Conservation (phyloP, 2,888 invertebrate genomes). For the Oscheius onirici region DNA sequence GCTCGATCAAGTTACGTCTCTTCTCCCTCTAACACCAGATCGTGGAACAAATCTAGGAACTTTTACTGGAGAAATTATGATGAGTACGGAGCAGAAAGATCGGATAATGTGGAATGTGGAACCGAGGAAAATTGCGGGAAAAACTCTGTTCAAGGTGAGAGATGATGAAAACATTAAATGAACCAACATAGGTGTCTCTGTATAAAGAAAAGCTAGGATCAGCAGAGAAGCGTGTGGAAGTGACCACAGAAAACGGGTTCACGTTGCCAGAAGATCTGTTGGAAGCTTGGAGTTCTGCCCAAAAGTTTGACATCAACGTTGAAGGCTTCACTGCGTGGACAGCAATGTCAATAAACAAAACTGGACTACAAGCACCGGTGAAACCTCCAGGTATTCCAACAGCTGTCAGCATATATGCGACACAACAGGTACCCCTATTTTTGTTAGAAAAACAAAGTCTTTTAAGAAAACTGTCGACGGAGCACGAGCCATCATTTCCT, state of each 20-base stretch:
- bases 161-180: too few relatives aligned
- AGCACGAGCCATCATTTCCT: slow-evolving; percentile 67
- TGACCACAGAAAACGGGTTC: slow-evolving; percentile 51
- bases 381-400: slow-evolving; percentile 67
- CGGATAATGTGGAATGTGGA: slow-evolving; percentile 57
- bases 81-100: slow-evolving; percentile 47
- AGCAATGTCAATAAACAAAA: slow-evolving; percentile 53
- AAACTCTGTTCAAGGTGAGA: slow-evolving; percentile 54
- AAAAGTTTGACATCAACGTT: slow-evolving; percentile 65
- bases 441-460: background rate
- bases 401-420: slow-evolving; percentile 63
- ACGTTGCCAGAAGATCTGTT: slow-evolving; percentile 57
- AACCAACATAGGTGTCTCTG: slow-evolving; percentile 33
- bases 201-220: slow-evolving; percentile 48
- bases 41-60: slow-evolving; percentile 23
- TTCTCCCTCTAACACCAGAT: slow-evolving; percentile 23
- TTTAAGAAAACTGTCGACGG: slow-evolving; percentile 69
- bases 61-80: slow-evolving; percentile 42
- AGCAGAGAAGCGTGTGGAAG: slow-evolving; percentile 37
- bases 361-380: slow-evolving; percentile 65
- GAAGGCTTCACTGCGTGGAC: slow-evolving; percentile 65
- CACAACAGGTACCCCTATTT: slow-evolving; percentile 54
- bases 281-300: slow-evolving; percentile 63
- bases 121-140: slow-evolving; percentile 40
- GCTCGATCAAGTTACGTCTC: background rate